These are phyloP conservation scores for Beris morrisii DNA, from an alignment of 2,888 invertebrate genomes.

Conservation along the genomic window DNA sequence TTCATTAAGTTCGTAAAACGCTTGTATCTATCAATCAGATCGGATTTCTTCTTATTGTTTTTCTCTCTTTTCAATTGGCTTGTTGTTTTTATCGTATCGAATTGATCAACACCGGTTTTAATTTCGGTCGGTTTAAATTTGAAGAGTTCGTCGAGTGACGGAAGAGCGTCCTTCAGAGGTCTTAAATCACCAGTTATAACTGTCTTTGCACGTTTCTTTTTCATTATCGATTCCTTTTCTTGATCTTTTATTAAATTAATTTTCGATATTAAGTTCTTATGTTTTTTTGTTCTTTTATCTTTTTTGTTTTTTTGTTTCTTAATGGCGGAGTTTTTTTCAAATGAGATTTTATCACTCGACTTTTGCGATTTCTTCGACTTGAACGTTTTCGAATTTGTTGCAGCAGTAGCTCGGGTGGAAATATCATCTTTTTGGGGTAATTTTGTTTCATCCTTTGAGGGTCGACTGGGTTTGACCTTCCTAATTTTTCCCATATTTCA, in stretches of 20 bases:
- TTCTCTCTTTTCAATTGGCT: conserved; percentile 42
- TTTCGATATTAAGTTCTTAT: conserved; percentile 48
- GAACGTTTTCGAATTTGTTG: background rate
- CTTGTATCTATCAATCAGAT: conserved; percentile 38
- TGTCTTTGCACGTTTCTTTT: background rate
- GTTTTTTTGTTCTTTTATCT: conserved; percentile 49
- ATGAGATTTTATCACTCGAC: conserved; percentile 61
- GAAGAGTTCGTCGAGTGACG: conserved; percentile 50
- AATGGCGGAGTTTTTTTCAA: conserved; percentile 12
- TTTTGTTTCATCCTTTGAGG: background rate
- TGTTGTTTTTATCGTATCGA: conserved; percentile 25
- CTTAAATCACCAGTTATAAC: conserved; percentile 48
- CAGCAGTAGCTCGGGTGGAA: background rate
- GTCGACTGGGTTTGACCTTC: conserved; percentile 8
- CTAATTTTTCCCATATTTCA: conserved; percentile 23
- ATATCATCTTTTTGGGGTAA: background rate
- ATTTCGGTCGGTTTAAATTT: conserved; percentile 45
- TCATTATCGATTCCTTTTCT: conserved; percentile 46
- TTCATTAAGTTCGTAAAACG: conserved; percentile 48
- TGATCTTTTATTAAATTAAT: conserved; percentile 47
- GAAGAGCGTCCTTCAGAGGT: conserved; percentile 51
- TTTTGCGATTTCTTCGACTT: conserved; percentile 45
- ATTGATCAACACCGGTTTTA: conserved; percentile 41
- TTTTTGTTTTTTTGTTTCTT: conserved; percentile 44
- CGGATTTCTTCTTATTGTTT: conserved; percentile 43